Percentiles rank a stretch among this genome's conserved stretches.
These are phyloP conservation scores for Hemibagrus guttatus DNA, from an alignment of 2,797 vertebrate genomes.

Conservation along the genomic window DNA sequence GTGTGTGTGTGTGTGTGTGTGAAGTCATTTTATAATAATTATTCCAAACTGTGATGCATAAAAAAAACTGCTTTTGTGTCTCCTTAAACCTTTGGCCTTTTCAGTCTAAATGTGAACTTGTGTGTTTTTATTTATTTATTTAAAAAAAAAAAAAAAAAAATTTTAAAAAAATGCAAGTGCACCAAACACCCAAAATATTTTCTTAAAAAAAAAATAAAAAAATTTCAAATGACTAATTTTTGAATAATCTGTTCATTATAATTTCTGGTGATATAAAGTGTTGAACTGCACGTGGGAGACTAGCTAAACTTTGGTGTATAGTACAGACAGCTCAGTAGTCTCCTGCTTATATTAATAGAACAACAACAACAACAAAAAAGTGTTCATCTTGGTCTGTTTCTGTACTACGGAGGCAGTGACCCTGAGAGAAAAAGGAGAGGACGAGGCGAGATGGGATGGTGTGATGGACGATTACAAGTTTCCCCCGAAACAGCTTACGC, in stretches of 20 bases:
- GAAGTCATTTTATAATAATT: conserved; percentile 1
- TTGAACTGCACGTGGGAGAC: conserved; percentile 36
- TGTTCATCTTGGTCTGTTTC: conserved; percentile 63
- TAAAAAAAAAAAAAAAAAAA: background rate
- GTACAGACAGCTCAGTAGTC: conserved; percentile 46
- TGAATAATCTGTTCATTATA: background rate
- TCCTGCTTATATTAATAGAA: conserved; percentile 25
- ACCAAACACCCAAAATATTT: background rate
- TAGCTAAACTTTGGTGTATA: conserved; percentile 44
- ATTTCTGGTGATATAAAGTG: background rate
- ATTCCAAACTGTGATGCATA: conserved; percentile 54
- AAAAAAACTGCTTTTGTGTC: conserved; percentile 56
- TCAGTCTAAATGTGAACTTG: conserved; percentile 48
- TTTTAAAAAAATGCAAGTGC: conserved; percentile 10
- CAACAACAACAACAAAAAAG: background rate
- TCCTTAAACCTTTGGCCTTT: conserved; percentile 74
- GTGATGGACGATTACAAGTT: background rate
- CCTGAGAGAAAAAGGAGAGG: conserved; percentile 67
- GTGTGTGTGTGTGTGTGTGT: conserved; percentile 32
- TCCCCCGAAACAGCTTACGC: background rate
- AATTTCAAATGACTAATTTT: background rate
- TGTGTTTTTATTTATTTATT: background rate
- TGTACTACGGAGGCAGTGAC: conserved; percentile 78
- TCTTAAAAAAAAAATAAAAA: conserved; percentile 3
- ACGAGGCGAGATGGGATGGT: conserved; percentile 1